These are phyloP conservation scores for Vireo altiloquus DNA, from an alignment of 2,113 vertebrate genomes.

Conservation along the genomic window DNA sequence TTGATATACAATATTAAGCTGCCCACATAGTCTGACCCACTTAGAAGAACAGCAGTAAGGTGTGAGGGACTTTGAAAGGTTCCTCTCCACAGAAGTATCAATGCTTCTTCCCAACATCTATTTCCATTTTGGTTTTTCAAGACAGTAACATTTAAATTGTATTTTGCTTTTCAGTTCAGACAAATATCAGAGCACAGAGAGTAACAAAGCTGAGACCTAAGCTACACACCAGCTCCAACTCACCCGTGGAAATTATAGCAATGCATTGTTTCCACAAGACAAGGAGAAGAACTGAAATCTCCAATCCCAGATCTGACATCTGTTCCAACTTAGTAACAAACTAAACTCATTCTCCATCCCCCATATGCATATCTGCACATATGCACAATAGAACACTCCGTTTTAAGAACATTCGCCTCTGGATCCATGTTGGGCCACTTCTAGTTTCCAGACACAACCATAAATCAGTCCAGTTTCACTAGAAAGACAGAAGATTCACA, in stretches of 20 bases:
- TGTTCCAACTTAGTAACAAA: conserved; percentile 49
- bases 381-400: neutral
- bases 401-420: conserved; percentile 43
- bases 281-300: neutral
- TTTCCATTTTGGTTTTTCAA: neutral
- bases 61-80: neutral
- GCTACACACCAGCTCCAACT: neutral
- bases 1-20: neutral
- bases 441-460: conserved; percentile 5
- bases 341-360: conserved; percentile 1
- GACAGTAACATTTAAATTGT: neutral
- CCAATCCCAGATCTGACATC: neutral
- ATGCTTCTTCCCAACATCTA: neutral
- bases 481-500: neutral
- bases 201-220: neutral
- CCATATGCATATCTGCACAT: neutral
- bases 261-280: neutral
- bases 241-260: neutral
- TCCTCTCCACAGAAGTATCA: neutral
- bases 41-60: neutral
- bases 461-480: conserved; percentile 29
- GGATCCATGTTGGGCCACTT: neutral
- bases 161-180: neutral
- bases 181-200: neutral
- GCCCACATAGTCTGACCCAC: neutral